Evolutionary conservation across 2,888 invertebrate species (phyloP).

Genomic region (Dastarcus helophoroides): DNA sequence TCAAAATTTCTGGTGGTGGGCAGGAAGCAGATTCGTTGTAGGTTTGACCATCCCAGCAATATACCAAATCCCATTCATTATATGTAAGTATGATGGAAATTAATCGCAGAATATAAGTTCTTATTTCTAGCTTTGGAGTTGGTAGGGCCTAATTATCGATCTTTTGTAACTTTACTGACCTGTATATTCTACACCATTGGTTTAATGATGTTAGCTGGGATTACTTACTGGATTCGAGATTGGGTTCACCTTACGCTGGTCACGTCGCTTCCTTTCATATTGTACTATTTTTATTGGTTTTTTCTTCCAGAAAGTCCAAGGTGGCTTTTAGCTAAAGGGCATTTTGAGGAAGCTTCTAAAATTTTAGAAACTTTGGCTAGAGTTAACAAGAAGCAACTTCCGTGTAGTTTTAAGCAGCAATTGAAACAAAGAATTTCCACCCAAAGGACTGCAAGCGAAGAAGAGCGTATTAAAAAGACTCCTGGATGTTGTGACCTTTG

Average conservation of each 20-base stretch:
- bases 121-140: conserved; percentile 65
- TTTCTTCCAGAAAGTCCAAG: conserved; percentile 84
- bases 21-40: conserved; percentile 67
- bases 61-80: conserved; percentile 90
- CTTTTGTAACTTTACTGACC: conserved; percentile 86
- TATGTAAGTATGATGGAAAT: conserved; percentile 54
- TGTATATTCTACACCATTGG: conserved; percentile 85
- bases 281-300: conserved; percentile 77
- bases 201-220: conserved; percentile 66
- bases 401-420: conserved; percentile 58
- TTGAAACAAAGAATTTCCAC: conserved; percentile 60
- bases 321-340: conserved; percentile 72
- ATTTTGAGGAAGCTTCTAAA: conserved; percentile 68
- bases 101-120: neutral
- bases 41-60: conserved; percentile 86
- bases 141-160: conserved; percentile 82
- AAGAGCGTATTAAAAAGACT: conserved; percentile 39
- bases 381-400: conserved; percentile 65
- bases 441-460: conserved; percentile 44
- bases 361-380: conserved; percentile 67
- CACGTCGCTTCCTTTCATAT: conserved; percentile 74
- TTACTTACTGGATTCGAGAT: conserved; percentile 75
- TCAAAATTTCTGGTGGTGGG: conserved; percentile 73
- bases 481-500: conserved; percentile 55
- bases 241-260: conserved; percentile 73